Conservation (phyloP, 2,113 vertebrate genomes). For the Mugil cephalus region DNA sequence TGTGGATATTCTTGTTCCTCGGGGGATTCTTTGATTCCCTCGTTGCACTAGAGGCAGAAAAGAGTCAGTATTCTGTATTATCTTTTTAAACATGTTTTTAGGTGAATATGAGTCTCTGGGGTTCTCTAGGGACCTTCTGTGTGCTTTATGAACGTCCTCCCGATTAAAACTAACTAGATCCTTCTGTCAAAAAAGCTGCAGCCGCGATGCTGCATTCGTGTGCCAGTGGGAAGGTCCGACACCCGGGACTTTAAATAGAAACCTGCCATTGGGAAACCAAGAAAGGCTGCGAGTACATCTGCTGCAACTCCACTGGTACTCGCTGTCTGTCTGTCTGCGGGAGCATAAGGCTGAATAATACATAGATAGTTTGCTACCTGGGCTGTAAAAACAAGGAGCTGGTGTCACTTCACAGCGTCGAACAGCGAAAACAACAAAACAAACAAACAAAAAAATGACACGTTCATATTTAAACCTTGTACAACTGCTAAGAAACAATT, state of each 20-base stretch:
- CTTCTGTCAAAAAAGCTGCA: constrained; percentile 16
- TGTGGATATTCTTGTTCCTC: too few relatives aligned
- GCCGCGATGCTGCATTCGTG: constrained; percentile 5
- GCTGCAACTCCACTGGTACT: neutral
- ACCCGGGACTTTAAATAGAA: constrained; percentile 57
- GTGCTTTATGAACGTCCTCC: neutral
- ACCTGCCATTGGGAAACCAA: constrained; percentile 40
- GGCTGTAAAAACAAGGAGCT: neutral
- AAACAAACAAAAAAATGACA: neutral
- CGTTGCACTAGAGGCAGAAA: too few relatives aligned
- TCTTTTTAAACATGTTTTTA: too few relatives aligned
- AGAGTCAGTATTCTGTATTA: too few relatives aligned
- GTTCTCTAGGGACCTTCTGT: neutral
- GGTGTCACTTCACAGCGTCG: neutral
- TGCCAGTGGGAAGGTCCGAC: constrained; percentile 55
- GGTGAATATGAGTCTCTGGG: too few relatives aligned
- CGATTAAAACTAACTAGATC: neutral
- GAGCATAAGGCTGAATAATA: constrained; percentile 9
- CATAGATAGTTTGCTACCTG: neutral
- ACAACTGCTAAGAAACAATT: too few relatives aligned
- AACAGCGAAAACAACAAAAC: neutral
- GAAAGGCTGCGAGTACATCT: constrained; percentile 9
- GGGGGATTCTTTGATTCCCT: too few relatives aligned
- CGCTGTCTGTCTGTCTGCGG: neutral
- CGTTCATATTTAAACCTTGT: neutral